phyloP scores from a whole-genome alignment of 2,797 vertebrate genomes.

The Coracias cyanogaster region DNA sequence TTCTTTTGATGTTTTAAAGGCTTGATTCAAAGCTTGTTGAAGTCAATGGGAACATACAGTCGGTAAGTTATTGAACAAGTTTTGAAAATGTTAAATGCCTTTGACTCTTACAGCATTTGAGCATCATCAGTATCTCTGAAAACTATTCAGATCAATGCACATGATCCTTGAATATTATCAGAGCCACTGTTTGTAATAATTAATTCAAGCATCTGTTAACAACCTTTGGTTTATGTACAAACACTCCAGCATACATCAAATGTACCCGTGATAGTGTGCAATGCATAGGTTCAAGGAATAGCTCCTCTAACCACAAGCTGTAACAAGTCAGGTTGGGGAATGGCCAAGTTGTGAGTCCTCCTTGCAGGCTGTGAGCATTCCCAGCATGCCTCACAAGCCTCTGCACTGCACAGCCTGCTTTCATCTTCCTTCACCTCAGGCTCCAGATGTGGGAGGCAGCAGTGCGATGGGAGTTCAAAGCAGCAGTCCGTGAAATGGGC shows the following conservation, averaged over 20 bases:
- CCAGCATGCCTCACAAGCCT: conserved; percentile 20
- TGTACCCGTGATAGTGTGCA: accelerated
- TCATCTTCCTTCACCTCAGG: conserved; percentile 61
- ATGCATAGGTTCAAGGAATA: not conserved
- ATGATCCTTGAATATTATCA: not conserved
- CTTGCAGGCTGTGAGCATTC: not conserved
- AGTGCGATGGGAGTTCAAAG: conserved; percentile 39
- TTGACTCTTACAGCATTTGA: not conserved
- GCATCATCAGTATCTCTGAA: not conserved
- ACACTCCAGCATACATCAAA: not conserved
- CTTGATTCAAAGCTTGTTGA: not conserved
- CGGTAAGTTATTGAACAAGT: not conserved
- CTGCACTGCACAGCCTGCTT: not conserved
- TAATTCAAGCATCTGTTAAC: not conserved
- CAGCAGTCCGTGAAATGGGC: not conserved
- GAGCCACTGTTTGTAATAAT: not conserved
- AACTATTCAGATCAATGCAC: not conserved
- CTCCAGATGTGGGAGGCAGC: conserved; percentile 58
- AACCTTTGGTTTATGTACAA: not conserved
- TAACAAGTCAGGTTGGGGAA: not conserved
- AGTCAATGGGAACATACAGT: not conserved
- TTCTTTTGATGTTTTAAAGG: not conserved
- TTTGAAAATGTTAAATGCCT: not conserved
- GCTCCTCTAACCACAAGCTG: not conserved
- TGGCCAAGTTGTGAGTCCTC: not conserved